Conservation (phyloP, 2,113 vertebrate genomes). For the Oenanthe oenanthe region DNA sequence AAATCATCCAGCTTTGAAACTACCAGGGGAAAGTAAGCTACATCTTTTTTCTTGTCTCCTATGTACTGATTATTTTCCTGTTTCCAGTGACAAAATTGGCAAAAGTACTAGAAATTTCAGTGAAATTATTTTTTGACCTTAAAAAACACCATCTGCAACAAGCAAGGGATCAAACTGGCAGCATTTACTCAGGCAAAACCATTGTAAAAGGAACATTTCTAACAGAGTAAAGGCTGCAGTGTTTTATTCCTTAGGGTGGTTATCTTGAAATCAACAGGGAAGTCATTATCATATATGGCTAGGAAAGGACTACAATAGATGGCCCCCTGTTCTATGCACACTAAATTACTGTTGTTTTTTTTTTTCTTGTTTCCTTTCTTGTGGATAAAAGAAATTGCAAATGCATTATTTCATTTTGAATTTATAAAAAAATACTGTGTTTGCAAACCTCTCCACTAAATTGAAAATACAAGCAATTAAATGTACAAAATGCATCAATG, state of each 20-base stretch:
- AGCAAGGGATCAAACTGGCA: neutral
- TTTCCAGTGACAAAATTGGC: neutral
- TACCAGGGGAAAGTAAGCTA: conserved; percentile 77
- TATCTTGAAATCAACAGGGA: neutral
- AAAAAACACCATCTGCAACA: neutral
- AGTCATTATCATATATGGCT: neutral
- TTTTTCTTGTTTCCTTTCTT: neutral
- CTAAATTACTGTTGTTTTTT: neutral
- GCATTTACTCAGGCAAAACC: neutral
- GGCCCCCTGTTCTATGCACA: neutral
- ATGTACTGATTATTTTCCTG: neutral
- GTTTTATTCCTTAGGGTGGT: neutral
- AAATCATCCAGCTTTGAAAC: conserved; percentile 70
- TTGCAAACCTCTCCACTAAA: neutral
- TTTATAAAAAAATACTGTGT: neutral
- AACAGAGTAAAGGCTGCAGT: neutral
- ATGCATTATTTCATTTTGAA: neutral
- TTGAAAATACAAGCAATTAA: neutral
- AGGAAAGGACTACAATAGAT: neutral
- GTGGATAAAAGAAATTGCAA: neutral
- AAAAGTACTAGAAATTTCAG: neutral
- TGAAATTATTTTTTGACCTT: neutral
- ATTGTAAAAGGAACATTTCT: neutral
- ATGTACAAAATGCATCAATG: neutral
- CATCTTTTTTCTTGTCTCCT: neutral